Conservation (phyloP, 2,797 vertebrate species). For the Amblyopsis hoosieri region DNA sequence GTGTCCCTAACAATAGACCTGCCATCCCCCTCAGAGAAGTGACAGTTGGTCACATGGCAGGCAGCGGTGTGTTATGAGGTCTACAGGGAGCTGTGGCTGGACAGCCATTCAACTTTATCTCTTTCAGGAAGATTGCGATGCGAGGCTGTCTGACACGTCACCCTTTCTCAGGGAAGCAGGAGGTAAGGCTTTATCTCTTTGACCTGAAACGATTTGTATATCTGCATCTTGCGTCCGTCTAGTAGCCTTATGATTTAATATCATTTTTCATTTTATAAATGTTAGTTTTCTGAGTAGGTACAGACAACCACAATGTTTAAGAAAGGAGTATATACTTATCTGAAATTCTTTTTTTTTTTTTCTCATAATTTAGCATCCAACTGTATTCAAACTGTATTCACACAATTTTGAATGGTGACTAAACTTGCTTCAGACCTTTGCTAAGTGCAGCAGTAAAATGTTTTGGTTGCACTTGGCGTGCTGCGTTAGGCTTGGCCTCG, state of each 20-base stretch:
- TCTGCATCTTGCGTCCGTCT: no score
- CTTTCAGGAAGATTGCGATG: slow-evolving; percentile 55
- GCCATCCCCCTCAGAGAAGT: slow-evolving; percentile 40
- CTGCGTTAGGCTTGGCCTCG: slow-evolving; percentile 26
- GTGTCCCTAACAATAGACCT: slow-evolving; percentile 76
- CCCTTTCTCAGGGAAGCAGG: slow-evolving; percentile 38
- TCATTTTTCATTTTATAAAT: no score
- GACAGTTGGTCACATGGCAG: slow-evolving; percentile 60
- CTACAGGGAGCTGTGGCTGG: slow-evolving; percentile 33
- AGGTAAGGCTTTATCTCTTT: slow-evolving; percentile 64
- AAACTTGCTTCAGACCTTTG: slow-evolving; percentile 7
- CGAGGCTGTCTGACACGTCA: slow-evolving; percentile 34
- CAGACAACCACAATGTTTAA: no score
- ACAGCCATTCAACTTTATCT: slow-evolving; percentile 52
- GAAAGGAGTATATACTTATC: no score
- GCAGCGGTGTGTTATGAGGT: slow-evolving; percentile 65
- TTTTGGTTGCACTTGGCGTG: slow-evolving; percentile 33
- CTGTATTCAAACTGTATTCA: not conserved
- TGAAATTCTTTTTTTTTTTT: no score
- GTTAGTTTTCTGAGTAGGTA: no score
- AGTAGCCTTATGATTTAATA: no score
- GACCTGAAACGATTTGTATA: not conserved
- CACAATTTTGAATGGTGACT: slow-evolving; percentile 23
- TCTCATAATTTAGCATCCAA: not conserved
- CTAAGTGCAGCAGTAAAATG: slow-evolving; percentile 21